Evolutionary conservation across 2,888 invertebrate species (phyloP).

Genomic region (Nephrotoma guestfalica): DNA sequence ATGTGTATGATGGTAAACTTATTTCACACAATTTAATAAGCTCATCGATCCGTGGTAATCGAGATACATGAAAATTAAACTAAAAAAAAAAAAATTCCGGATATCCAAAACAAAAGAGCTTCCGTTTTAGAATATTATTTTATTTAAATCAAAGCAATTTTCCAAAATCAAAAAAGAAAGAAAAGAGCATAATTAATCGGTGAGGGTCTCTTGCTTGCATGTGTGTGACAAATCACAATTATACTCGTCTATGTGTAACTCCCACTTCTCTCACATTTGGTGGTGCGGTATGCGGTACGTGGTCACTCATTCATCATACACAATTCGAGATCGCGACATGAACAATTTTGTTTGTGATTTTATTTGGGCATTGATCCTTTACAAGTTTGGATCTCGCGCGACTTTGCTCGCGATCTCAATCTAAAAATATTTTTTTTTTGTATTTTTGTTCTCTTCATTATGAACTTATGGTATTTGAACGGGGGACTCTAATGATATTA

Average conservation of each 20-base stretch:
- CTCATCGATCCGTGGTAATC: constrained; percentile 1
- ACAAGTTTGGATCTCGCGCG: neutral
- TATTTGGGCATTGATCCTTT: neutral
- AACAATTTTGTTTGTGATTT: neutral
- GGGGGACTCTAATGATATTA: neutral
- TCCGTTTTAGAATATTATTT: constrained; percentile 7
- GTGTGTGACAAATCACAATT: neutral
- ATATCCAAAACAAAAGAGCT: constrained; percentile 11
- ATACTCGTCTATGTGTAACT: neutral
- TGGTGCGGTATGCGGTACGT: neutral
- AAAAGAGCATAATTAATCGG: neutral
- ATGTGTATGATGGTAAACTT: neutral
- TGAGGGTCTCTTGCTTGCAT: neutral
- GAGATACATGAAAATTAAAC: neutral
- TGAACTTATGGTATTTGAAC: neutral
- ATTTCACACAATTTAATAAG: constrained; percentile 5
- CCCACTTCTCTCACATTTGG: neutral
- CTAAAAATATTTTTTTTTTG: neutral
- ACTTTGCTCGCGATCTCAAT: neutral
- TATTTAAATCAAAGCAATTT: neutral
- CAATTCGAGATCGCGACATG: neutral
- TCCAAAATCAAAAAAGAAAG: neutral
- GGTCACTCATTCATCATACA: neutral
- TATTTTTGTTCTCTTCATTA: neutral
- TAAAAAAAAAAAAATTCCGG: constrained; percentile 9